Conservation (phyloP, 2,888 invertebrate species). For the Orthonychiurus folsomi region DNA sequence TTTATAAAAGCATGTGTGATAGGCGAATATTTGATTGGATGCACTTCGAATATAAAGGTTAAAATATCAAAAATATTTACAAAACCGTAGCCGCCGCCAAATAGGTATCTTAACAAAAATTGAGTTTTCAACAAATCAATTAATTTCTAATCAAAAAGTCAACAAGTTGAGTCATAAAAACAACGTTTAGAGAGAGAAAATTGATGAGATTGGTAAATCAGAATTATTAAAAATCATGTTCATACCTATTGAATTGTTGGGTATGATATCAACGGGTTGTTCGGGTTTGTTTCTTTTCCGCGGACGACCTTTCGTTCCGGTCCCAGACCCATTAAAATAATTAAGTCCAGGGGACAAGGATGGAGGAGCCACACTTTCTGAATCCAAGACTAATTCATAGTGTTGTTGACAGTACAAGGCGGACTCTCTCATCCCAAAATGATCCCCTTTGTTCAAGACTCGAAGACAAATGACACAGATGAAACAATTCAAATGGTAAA, state of each 20-base stretch:
- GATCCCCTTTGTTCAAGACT: conserved; percentile 67
- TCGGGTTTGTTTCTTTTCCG: conserved; percentile 58
- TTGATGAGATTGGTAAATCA: neutral
- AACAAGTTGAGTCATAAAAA: too few relatives aligned
- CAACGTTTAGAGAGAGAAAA: too few relatives aligned
- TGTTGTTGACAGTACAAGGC: conserved; percentile 61
- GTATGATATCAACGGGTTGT: neutral
- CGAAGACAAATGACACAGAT: conserved; percentile 75
- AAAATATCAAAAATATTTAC: too few relatives aligned
- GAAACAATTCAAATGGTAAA: conserved; percentile 84
- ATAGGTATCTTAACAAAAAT: too few relatives aligned
- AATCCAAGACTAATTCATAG: conserved; percentile 53
- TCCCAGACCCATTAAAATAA: conserved; percentile 54
- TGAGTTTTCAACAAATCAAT: too few relatives aligned
- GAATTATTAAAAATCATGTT: too few relatives aligned
- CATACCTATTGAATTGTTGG: too few relatives aligned
- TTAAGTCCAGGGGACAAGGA: conserved; percentile 28
- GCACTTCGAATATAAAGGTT: too few relatives aligned
- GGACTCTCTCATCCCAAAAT: conserved; percentile 78
- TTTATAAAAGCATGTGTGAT: too few relatives aligned
- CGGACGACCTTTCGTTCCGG: conserved; percentile 76
- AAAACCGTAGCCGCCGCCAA: too few relatives aligned
- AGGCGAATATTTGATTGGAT: too few relatives aligned
- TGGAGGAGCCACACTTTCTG: conserved; percentile 13
- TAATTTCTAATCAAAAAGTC: too few relatives aligned